Evolutionary conservation across 2,888 invertebrate genomes (phyloP), one percentile per base, ranked within the genome.

Genomic region (Gymnocheta viridis): DNA sequence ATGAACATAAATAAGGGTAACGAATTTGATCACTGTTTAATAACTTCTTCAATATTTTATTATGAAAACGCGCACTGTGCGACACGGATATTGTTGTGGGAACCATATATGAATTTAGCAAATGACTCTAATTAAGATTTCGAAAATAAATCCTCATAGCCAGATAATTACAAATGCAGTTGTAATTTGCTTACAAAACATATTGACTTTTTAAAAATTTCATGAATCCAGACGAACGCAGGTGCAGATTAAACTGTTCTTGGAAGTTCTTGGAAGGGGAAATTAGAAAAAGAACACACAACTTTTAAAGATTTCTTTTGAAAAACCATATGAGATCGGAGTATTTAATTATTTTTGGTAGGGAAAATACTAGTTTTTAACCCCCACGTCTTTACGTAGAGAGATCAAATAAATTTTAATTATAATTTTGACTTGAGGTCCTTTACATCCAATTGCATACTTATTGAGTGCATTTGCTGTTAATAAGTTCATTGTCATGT

Each of bases 401-500:
- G 24, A 62, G 14, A 44, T 27, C 38, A 19, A 29, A 64, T 44
- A 22, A 6, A 7, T 41, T 51, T 35, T 27, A 47, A 67, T 67
- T 58, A 56, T 58, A 32, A 19, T 76, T 67, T 22, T 49, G 27
- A 49, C 64, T 74, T 51, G 10, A 24, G 12, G 7, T 44, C 12
- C 44, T 47, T 29, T 44, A 47, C n/a, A 64, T 22, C 14, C 38
- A 41, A 14, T 64, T 58, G 5, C 19, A 38, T 27, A 49, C 19
- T n/a, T 3, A 0, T 51, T 4, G 67, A 54, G 19, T 32, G 0
- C 14, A 10, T 49, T 32, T 70, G 12, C 56, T 62, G 32, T 64
- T 64, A 44, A 79, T 62, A 79, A 72, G 47, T 72, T 64, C 47
- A 79, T 47, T 79, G 62, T 56, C 72, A 64, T 72, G 54, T 58